phyloP scores from a whole-genome alignment of 2,797 vertebrate species.

The Limosa lapponica region DNA sequence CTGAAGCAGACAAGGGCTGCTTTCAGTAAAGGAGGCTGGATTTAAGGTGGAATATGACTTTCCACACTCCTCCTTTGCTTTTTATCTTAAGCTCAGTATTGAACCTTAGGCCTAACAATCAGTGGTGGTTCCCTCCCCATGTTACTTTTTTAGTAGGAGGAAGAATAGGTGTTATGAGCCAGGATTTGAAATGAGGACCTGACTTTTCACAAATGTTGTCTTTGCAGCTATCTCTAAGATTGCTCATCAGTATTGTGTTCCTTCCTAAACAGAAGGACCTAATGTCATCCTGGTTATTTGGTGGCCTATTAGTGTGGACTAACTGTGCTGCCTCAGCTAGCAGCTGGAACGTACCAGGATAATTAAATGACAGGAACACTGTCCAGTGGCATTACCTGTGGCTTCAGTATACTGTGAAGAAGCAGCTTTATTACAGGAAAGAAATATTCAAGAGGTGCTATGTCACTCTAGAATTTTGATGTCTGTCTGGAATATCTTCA shows the following conservation, averaged over 20 bases:
- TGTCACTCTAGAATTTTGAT: neutral
- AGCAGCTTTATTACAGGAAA: neutral
- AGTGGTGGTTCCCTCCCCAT: neutral
- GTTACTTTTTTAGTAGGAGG: neutral
- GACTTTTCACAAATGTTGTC: neutral
- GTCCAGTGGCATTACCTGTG: neutral
- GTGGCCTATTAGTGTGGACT: neutral
- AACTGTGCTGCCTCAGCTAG: neutral
- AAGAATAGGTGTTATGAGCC: neutral
- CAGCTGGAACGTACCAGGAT: neutral
- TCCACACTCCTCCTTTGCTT: fast-evolving
- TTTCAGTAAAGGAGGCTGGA: neutral
- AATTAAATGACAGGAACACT: neutral
- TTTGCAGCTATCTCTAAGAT: neutral
- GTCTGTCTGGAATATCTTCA: neutral
- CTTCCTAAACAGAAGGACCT: neutral
- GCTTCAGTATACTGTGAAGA: neutral
- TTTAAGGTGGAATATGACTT: neutral
- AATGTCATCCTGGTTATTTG: neutral
- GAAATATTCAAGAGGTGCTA: neutral
- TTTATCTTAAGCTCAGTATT: neutral
- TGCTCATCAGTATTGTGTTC: neutral
- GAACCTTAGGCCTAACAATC: neutral
- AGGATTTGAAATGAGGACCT: neutral
- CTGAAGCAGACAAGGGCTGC: neutral